phyloP scores from a whole-genome alignment of 2,888 invertebrate genomes.

The Aphidius colemani region DNA sequence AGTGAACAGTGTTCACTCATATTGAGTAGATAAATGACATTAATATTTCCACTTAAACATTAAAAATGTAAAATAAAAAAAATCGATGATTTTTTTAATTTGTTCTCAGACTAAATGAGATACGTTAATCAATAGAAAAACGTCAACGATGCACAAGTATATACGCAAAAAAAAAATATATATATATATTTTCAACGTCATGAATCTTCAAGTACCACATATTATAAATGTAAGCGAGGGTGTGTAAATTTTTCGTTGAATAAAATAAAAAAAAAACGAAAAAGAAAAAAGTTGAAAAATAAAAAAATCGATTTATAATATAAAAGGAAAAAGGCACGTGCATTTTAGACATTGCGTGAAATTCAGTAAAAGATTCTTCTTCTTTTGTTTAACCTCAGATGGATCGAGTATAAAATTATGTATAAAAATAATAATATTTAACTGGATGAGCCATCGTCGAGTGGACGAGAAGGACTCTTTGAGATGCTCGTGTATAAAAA shows the following conservation, averaged over 20 bases:
- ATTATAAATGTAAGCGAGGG: slow-evolving; percentile 16
- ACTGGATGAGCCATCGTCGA: too few relatives aligned
- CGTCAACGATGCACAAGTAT: slow-evolving; percentile 30
- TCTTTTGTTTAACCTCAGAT: too few relatives aligned
- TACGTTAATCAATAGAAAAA: background rate
- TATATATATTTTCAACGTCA: slow-evolving; percentile 21
- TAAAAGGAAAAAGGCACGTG: background rate
- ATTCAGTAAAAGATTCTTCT: too few relatives aligned
- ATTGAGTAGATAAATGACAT: too few relatives aligned
- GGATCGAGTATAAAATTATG: too few relatives aligned
- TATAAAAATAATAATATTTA: too few relatives aligned
- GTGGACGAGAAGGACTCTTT: too few relatives aligned
- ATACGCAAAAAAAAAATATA: background rate
- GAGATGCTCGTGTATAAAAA: too few relatives aligned
- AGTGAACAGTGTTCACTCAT: slow-evolving; percentile 23
- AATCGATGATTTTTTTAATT: slow-evolving; percentile 24
- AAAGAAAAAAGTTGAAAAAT: slow-evolving; percentile 8
- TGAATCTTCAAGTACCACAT: slow-evolving; percentile 29
- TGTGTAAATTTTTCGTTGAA: slow-evolving; percentile 4
- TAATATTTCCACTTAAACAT: too few relatives aligned
- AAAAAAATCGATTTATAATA: background rate
- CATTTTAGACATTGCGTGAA: background rate
- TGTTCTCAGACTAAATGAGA: slow-evolving; percentile 11
- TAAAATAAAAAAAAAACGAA: slow-evolving; percentile 1
- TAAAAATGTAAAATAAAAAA: slow-evolving; percentile 5